Percentiles rank a stretch among this genome's conserved stretches.
These are phyloP conservation scores for Drosophila emarginata DNA, from an alignment of 2,888 invertebrate species.

Conservation along the genomic window DNA sequence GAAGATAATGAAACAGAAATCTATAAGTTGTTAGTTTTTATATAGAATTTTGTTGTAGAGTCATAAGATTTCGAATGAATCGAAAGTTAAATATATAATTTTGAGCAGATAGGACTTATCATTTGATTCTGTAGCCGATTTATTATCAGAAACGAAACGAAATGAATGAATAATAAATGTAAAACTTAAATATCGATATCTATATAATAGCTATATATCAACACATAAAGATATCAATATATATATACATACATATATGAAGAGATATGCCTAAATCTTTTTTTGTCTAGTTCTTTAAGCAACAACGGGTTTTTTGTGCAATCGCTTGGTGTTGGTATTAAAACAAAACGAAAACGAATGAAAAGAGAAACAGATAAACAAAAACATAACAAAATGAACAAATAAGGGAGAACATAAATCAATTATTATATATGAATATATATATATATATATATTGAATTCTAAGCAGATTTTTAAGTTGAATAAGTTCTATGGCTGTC, in stretches of 20 bases:
- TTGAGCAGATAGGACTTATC: conserved; percentile 19
- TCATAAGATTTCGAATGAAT: conserved; percentile 6
- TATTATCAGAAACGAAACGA: background rate
- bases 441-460: background rate
- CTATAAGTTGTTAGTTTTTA: conserved; percentile 5
- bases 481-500: conserved; percentile 10
- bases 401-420: conserved; percentile 4
- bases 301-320: conserved; percentile 91
- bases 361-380: background rate
- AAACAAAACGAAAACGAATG: conserved; percentile 43
- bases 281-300: conserved; percentile 67
- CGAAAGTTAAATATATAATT: conserved; percentile 30
- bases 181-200: background rate
- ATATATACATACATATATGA: background rate
- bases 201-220: conserved; percentile 16
- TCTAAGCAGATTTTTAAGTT: conserved; percentile 7
- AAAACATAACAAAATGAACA: background rate
- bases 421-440: background rate
- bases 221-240: background rate
- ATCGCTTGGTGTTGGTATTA: conserved; percentile 87
- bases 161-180: background rate
- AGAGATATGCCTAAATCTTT: conserved; percentile 34
- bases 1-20: conserved; percentile 33
- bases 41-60: conserved; percentile 6
- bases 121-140: conserved; percentile 9